Conservation (phyloP, 35 echinoderm and acorn worm genomes). For the Ophiothrix spiculata region DNA sequence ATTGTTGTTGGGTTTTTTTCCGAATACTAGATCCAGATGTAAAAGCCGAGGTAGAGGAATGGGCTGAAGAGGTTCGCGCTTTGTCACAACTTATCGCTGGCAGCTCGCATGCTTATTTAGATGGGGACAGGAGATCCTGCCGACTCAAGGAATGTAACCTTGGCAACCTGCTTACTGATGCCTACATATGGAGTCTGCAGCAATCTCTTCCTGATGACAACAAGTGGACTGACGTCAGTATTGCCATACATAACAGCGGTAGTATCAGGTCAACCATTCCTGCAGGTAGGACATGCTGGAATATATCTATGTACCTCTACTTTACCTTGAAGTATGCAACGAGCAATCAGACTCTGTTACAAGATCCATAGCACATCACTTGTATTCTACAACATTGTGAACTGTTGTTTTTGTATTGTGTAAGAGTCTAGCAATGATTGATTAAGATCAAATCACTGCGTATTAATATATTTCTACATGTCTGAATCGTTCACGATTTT, state of each 20-base stretch:
- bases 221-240: not conserved
- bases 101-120: not conserved
- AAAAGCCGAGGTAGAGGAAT: not conserved
- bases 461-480: no score
- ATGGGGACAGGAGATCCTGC: not conserved
- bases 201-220: not conserved
- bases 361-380: no score
- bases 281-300: not conserved
- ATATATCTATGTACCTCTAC: no score
- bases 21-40: not conserved
- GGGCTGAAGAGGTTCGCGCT: not conserved
- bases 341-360: no score
- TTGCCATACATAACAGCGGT: not conserved
- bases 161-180: not conserved
- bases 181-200: not conserved
- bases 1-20: no score
- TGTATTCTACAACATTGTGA: no score
- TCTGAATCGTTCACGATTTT: no score
- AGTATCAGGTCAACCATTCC: not conserved
- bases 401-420: no score
- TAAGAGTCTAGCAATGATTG: no score
- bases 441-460: no score
- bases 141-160: not conserved
- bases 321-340: no score
- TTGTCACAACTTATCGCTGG: not conserved